Conservation (phyloP, 2,888 invertebrate genomes). For the Napeogenes sylphis region DNA sequence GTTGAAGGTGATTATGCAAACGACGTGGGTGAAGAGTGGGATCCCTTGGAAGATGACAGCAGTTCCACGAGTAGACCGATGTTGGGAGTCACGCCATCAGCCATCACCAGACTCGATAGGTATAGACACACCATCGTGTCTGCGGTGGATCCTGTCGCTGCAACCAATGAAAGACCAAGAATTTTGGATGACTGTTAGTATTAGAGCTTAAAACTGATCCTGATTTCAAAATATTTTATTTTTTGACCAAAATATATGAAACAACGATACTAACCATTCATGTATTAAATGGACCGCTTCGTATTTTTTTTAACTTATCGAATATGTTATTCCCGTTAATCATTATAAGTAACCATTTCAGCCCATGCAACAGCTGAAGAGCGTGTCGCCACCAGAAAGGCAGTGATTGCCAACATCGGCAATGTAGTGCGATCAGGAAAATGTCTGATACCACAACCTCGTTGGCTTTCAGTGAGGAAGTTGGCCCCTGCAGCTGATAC, state of each 20-base stretch:
- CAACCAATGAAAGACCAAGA: conserved; percentile 61
- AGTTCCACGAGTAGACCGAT: conserved; percentile 43
- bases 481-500: conserved; percentile 84
- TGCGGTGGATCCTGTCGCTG: conserved; percentile 56
- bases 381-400: conserved; percentile 39
- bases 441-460: conserved; percentile 84
- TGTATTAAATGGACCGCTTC: too few species aligned
- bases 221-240: neutral
- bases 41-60: conserved; percentile 43
- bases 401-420: conserved; percentile 48
- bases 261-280: neutral
- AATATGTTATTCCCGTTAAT: too few species aligned
- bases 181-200: conserved; percentile 62
- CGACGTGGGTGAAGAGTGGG: conserved; percentile 51
- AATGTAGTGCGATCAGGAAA: conserved; percentile 66
- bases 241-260: neutral
- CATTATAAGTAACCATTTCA: conserved; percentile 30
- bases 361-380: conserved; percentile 47
- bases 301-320: too few species aligned
- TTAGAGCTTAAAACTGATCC: neutral
- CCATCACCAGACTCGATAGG: conserved; percentile 47
- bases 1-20: conserved; percentile 47
- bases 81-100: conserved; percentile 50
- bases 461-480: conserved; percentile 85
- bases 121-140: conserved; percentile 45